Conservation (phyloP, 1,140 invertebrate genomes). For the Steinernema khuongi region DNA sequence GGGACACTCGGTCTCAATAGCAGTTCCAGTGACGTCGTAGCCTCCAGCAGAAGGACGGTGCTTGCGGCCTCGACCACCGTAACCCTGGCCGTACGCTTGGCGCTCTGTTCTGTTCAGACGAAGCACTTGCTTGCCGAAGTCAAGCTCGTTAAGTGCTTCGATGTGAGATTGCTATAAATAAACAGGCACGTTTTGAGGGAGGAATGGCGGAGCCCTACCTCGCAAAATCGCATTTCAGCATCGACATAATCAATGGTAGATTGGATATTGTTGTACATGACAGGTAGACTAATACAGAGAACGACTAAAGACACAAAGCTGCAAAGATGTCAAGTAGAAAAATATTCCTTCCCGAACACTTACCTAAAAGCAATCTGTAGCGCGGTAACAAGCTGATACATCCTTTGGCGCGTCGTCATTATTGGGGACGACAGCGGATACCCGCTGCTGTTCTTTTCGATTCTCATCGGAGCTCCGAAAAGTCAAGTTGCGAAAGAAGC, state of each 20-base stretch:
- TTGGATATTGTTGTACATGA: conserved; percentile 58
- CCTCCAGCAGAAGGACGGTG: conserved; percentile 16
- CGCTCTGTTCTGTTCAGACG: conserved; percentile 40
- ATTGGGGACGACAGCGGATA: conserved; percentile 41
- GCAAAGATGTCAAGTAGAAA: conserved; percentile 20
- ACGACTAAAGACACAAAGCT: conserved; percentile 52
- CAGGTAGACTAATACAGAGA: conserved; percentile 49
- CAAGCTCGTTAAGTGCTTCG: conserved; percentile 47
- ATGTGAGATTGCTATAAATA: conserved; percentile 50
- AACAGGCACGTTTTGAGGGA: not conserved
- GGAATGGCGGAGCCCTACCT: conserved; percentile 29
- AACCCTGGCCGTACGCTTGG: conserved; percentile 34
- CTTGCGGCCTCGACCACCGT: conserved; percentile 33
- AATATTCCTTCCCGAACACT: not conserved
- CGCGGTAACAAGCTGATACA: conserved; percentile 53
- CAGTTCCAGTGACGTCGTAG: conserved; percentile 47
- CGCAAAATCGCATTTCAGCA: conserved; percentile 55
- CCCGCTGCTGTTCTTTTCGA: conserved; percentile 31
- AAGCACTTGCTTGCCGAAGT: conserved; percentile 38
- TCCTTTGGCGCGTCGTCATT: conserved; percentile 33
- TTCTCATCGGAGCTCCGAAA: conserved; percentile 19
- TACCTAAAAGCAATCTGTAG: conserved; percentile 55
- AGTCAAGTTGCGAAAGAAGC: not conserved
- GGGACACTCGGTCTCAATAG: conserved; percentile 53
- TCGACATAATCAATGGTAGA: conserved; percentile 56